Evolutionary conservation across 2,113 vertebrate species (phyloP).

Genomic region (Climacteris rufus): DNA sequence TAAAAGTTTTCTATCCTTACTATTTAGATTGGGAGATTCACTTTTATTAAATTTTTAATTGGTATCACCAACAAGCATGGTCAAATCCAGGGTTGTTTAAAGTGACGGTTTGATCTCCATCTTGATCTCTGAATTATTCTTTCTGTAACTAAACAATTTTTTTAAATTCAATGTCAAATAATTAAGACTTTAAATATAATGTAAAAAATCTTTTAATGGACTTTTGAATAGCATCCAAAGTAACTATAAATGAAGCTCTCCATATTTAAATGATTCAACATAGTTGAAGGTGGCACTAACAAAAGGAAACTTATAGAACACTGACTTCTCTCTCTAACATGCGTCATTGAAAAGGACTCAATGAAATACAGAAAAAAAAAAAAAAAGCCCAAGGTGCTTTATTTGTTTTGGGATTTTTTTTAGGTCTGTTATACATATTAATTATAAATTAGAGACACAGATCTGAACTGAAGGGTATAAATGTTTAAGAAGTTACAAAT

Average conservation of each 20-base stretch:
- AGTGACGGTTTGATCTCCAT: not conserved
- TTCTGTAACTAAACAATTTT: not conserved
- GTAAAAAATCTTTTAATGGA: not conserved
- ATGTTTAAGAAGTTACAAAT: constrained; percentile 49
- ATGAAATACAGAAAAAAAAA: not conserved
- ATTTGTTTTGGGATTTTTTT: not conserved
- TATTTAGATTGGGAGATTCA: not conserved
- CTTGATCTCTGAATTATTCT: not conserved
- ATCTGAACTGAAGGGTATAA: constrained; percentile 22
- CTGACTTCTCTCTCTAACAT: not conserved
- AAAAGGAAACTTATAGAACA: not conserved
- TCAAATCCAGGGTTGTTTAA: not conserved
- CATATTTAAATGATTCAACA: not conserved
- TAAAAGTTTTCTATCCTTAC: not conserved
- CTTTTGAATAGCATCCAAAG: not conserved
- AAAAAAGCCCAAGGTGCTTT: not conserved
- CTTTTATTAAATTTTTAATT: not conserved
- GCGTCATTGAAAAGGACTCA: not conserved
- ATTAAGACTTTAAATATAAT: not conserved
- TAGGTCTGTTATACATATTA: not conserved
- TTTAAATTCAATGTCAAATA: not conserved
- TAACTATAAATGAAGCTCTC: not conserved
- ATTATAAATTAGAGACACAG: constrained; percentile 42
- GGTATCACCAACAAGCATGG: not conserved
- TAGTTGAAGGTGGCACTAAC: not conserved